A percentile compares a stretch with the other conserved stretches of the same genome.
phyloP scores from a whole-genome alignment of 2,113 vertebrate species.

The Tragelaphus scriptus region DNA sequence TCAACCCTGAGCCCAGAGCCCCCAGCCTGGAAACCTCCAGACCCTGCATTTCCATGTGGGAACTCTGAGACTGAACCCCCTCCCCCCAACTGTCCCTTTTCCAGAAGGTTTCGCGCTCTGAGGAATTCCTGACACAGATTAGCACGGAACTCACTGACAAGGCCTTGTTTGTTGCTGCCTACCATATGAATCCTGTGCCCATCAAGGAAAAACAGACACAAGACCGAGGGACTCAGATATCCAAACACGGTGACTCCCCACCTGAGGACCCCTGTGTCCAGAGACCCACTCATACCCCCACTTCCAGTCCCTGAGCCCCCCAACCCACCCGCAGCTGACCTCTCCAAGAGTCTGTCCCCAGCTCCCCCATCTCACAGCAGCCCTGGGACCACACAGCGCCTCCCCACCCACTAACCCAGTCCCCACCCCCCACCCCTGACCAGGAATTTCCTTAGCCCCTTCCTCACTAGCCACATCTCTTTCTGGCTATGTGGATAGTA shows the following conservation, averaged over 20 bases:
- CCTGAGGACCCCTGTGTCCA: not conserved
- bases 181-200: not conserved
- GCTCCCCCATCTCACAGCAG: not conserved
- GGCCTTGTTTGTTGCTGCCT: conserved; percentile 55
- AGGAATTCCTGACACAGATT: conserved; percentile 61
- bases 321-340: not conserved
- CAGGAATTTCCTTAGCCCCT: not conserved
- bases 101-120: conserved; percentile 48
- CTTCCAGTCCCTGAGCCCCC: not conserved
- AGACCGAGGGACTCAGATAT: conserved; percentile 69
- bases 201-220: conserved; percentile 49
- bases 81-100: not conserved
- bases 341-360: not conserved
- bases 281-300: not conserved
- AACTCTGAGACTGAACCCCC: not conserved
- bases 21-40: not conserved
- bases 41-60: not conserved
- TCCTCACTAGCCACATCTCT: not conserved
- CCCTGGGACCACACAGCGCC: not conserved
- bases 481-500: not conserved
- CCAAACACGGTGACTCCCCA: conserved; percentile 36
- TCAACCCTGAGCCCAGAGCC: not conserved
- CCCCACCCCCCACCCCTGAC: not conserved
- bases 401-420: not conserved
- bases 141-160: conserved; percentile 63